These are phyloP conservation scores for Cryptus viduatorius DNA, from an alignment of 2,888 invertebrate species.

Conservation along the genomic window DNA sequence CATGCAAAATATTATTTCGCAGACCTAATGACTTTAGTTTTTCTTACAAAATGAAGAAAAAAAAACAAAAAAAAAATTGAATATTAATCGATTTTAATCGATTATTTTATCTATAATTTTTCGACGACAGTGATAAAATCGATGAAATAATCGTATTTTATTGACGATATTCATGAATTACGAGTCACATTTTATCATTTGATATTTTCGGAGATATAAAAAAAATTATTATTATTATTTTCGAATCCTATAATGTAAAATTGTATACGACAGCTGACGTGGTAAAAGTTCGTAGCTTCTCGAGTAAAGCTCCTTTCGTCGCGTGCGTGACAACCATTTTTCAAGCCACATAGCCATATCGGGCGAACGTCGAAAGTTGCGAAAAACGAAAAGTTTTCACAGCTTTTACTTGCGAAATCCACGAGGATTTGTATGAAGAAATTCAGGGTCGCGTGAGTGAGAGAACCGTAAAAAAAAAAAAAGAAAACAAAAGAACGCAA, in stretches of 20 bases:
- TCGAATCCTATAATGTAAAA: not conserved
- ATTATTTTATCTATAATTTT: too few species aligned
- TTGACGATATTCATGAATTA: too few species aligned
- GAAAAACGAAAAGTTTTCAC: slow-evolving; percentile 18
- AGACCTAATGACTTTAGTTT: too few species aligned
- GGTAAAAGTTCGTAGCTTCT: slow-evolving; percentile 9
- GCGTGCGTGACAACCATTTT: slow-evolving; percentile 50
- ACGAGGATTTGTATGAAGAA: slow-evolving; percentile 5
- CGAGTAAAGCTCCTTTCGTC: slow-evolving; percentile 17
- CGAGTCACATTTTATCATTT: not conserved
- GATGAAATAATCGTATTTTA: too few species aligned
- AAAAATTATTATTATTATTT: not conserved
- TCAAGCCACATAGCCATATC: slow-evolving; percentile 10
- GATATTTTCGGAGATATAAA: not conserved
- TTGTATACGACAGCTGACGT: not conserved
- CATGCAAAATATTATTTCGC: too few species aligned
- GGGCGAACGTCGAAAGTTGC: slow-evolving; percentile 11
- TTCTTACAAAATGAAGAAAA: too few species aligned
- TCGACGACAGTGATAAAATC: too few species aligned
- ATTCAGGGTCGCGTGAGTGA: slow-evolving; percentile 6
- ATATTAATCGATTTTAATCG: too few species aligned
- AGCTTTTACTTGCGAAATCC: not conserved
- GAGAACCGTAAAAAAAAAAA: slow-evolving; percentile 7
- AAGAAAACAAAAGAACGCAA: not conserved
- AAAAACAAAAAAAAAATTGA: too few species aligned